Conservation (phyloP, 2,797 vertebrate genomes). For the Rhadinocentrus ornatus region DNA sequence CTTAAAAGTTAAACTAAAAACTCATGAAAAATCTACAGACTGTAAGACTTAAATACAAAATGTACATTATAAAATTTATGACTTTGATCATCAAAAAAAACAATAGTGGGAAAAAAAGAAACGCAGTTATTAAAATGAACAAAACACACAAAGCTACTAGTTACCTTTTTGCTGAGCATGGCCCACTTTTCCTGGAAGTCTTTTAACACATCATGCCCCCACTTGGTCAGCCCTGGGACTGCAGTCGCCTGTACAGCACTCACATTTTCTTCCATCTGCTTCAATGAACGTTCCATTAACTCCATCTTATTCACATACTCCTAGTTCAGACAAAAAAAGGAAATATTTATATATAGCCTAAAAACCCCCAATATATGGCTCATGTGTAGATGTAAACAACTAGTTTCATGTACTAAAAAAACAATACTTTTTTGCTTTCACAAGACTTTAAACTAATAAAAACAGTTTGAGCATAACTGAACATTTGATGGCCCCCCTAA, state of each 20-base stretch:
- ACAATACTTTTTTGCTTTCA: too few species aligned
- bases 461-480: not conserved
- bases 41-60: not conserved
- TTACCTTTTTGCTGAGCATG: conserved; percentile 90
- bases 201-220: conserved; percentile 83
- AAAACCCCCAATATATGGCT: not conserved
- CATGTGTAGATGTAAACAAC: not conserved
- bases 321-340: conserved; percentile 66
- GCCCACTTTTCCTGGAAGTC: conserved; percentile 87
- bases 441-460: not conserved
- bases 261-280: conserved; percentile 90
- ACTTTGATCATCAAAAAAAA: not conserved
- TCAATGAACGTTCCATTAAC: conserved; percentile 86
- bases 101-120: not conserved
- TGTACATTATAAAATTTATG: not conserved
- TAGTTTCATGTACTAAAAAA: too few species aligned
- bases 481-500: not conserved
- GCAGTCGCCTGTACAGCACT: conserved; percentile 81
- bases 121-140: not conserved
- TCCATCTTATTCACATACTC: conserved; percentile 91
- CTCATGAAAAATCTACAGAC: not conserved
- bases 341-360: not conserved
- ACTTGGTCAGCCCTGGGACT: conserved; percentile 80
- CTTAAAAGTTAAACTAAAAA: too few species aligned
- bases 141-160: conserved; percentile 8